A percentile compares a stretch with the other conserved stretches of the same genome.
Evolutionary conservation across 92 coral and sea anemone species (phyloP).

Genomic region (Meandrina meandrites): DNA sequence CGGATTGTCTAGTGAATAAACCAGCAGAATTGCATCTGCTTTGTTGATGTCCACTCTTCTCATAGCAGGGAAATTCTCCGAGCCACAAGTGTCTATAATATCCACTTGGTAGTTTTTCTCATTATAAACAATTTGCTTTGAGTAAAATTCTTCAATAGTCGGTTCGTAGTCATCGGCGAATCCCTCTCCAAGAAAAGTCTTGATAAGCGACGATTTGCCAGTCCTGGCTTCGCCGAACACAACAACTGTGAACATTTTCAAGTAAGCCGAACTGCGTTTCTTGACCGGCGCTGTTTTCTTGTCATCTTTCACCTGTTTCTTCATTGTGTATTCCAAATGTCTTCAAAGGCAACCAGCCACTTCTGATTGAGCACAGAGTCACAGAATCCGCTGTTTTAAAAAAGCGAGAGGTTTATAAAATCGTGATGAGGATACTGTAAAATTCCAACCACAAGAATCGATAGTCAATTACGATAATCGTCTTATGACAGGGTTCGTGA

Average conservation of each 20-base stretch:
- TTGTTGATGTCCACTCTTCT: constrained; percentile 81
- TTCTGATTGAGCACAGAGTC: not conserved
- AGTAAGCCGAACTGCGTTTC: constrained; percentile 69
- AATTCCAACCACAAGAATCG: not conserved
- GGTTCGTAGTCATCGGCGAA: constrained; percentile 78
- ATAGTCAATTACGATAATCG: not conserved
- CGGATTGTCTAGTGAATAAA: constrained; percentile 80
- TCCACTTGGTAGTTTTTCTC: constrained; percentile 82
- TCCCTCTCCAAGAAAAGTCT: constrained; percentile 67
- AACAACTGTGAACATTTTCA: constrained; percentile 71
- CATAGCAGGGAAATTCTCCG: constrained; percentile 93
- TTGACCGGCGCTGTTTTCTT: constrained; percentile 35
- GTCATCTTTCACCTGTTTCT: constrained; percentile 35
- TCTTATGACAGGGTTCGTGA: constrained; percentile 9
- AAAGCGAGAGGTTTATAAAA: not conserved
- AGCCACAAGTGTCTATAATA: constrained; percentile 86
- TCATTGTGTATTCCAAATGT: constrained; percentile 10
- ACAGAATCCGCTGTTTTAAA: no score
- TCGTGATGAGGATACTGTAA: not conserved
- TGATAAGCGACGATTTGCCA: constrained; percentile 80
- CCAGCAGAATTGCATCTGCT: constrained; percentile 80
- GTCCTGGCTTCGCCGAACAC: constrained; percentile 84
- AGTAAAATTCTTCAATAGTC: constrained; percentile 78
- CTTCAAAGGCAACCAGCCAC: not conserved
- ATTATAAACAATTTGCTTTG: constrained; percentile 74